A percentile compares a stretch with the other conserved stretches of the same genome.
These are phyloP conservation scores for Lasiurus borealis DNA, from an alignment of 2,113 vertebrate genomes.

Conservation along the genomic window DNA sequence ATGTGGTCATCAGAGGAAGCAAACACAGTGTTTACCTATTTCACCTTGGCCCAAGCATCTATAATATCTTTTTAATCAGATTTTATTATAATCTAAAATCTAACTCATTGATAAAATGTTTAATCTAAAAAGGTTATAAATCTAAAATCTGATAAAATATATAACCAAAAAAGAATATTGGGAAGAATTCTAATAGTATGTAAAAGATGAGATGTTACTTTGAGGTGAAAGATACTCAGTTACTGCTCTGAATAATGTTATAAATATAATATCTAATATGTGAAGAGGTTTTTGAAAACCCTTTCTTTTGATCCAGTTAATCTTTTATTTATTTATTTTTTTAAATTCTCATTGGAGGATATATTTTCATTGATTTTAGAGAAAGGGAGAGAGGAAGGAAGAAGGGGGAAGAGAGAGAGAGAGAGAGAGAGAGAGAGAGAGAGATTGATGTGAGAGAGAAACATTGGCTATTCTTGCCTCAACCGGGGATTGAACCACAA, in stretches of 20 bases:
- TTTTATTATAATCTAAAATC: slow-evolving; percentile 4
- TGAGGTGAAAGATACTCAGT: not conserved
- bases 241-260: not conserved
- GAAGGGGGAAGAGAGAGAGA: too few species aligned
- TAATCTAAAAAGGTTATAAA: not conserved
- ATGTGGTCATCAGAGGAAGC: not conserved
- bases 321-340: not conserved
- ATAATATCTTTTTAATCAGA: not conserved
- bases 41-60: not conserved
- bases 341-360: not conserved
- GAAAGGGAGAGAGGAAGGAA: not conserved
- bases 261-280: not conserved
- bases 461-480: not conserved
- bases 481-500: too few species aligned
- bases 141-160: not conserved
- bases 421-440: too few species aligned
- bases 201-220: not conserved
- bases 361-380: not conserved
- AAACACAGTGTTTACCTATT: not conserved
- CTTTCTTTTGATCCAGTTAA: not conserved
- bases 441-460: not conserved
- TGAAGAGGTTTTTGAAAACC: not conserved
- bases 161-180: not conserved
- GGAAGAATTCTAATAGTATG: not conserved
- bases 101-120: not conserved